Evolutionary conservation across 2,888 invertebrate genomes (phyloP).

Genomic region (Acrocyrtus sp.): DNA sequence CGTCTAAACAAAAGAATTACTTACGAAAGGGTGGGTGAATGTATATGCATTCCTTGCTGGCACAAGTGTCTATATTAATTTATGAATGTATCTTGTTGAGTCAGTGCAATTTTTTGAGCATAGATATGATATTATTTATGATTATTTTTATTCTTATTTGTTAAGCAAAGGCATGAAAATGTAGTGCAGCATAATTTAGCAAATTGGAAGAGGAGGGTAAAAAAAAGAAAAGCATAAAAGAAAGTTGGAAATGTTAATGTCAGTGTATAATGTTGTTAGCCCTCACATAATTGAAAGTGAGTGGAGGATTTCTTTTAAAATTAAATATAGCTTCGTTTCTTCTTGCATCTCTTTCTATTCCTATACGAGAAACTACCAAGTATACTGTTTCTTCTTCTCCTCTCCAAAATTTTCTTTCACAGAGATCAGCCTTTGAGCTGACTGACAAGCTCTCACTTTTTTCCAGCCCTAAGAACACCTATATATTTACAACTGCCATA

Average conservation of each 20-base stretch:
- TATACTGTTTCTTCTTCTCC: not conserved
- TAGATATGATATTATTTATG: constrained; percentile 38
- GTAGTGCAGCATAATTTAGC: constrained; percentile 2
- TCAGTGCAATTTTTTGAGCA: constrained; percentile 36
- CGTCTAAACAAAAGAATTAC: constrained; percentile 17
- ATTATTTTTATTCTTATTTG: constrained; percentile 22
- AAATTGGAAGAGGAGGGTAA: constrained; percentile 22
- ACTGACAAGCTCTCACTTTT: constrained; percentile 23
- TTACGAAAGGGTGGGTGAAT: constrained; percentile 2
- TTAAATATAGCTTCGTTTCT: constrained; percentile 53
- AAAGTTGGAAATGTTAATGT: constrained; percentile 57
- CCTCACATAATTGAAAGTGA: constrained; percentile 56
- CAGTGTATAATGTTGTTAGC: constrained; percentile 55
- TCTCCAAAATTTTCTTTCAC: constrained; percentile 10
- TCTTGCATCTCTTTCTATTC: not conserved
- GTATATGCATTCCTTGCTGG: not conserved
- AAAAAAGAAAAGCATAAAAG: constrained; percentile 44
- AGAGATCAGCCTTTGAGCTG: constrained; percentile 53
- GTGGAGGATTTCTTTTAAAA: constrained; percentile 56
- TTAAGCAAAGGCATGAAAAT: constrained; percentile 5
- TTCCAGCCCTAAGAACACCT: not conserved
- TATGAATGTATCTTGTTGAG: constrained; percentile 8
- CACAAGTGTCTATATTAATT: not conserved
- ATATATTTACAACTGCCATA: constrained; percentile 7
- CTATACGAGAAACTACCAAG: not conserved